Evolutionary conservation across 2,113 vertebrate genomes (phyloP).

Genomic region (Bufo gargarizans): DNA sequence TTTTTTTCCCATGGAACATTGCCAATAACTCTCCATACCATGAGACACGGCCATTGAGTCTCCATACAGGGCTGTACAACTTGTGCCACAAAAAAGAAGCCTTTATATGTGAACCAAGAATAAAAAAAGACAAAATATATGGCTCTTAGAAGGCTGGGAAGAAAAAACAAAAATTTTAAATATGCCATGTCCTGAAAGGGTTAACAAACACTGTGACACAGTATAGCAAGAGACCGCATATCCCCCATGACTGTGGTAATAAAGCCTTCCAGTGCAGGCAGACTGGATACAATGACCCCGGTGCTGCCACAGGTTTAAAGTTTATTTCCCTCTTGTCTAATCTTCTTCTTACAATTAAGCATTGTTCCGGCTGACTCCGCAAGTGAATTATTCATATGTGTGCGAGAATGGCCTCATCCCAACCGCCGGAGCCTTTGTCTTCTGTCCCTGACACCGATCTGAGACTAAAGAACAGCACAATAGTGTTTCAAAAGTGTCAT

Average conservation of each 20-base stretch:
- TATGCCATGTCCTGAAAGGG: too few species aligned
- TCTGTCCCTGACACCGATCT: neutral
- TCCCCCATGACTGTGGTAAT: neutral
- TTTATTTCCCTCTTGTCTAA: conserved; percentile 50
- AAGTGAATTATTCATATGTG: conserved; percentile 41
- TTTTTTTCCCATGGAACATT: too few species aligned
- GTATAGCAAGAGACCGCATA: neutral
- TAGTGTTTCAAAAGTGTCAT: too few species aligned
- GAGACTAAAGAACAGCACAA: neutral
- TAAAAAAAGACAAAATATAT: too few species aligned
- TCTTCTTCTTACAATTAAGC: conserved; percentile 51
- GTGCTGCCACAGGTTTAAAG: conserved; percentile 11
- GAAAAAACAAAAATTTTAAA: too few species aligned
- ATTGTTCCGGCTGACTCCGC: neutral
- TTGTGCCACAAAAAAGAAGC: too few species aligned
- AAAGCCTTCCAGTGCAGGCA: neutral
- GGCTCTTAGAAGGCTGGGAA: too few species aligned
- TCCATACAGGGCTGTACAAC: too few species aligned
- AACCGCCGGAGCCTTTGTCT: neutral
- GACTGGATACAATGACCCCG: conserved; percentile 36
- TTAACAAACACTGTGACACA: too few species aligned
- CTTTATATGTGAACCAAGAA: too few species aligned
- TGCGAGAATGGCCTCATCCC: neutral
- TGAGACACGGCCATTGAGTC: too few species aligned
- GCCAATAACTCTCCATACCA: too few species aligned